Evolutionary conservation across 2,113 vertebrate genomes (phyloP).

Genomic region (Lamprologus callipterus): DNA sequence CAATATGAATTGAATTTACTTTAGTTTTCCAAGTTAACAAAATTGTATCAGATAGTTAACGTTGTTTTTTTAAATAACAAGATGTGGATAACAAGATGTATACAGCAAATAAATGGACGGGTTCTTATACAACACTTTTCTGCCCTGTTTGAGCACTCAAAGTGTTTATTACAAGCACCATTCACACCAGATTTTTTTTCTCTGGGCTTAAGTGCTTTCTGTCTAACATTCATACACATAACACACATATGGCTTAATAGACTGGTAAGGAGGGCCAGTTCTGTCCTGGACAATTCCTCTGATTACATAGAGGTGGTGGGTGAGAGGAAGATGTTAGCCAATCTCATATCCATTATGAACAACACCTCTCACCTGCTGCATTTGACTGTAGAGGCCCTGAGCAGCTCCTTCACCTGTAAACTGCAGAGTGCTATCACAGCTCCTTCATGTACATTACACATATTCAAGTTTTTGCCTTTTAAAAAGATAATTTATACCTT

Average conservation of each 20-base stretch:
- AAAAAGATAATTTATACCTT: neutral
- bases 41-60: neutral
- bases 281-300: neutral
- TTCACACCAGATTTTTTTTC: neutral
- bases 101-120: neutral
- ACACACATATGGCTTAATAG: neutral
- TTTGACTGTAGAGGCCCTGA: neutral
- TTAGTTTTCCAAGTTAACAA: neutral
- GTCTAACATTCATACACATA: neutral
- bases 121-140: neutral
- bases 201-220: neutral
- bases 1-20: neutral
- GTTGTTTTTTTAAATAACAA: neutral
- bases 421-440: neutral
- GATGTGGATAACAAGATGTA: neutral
- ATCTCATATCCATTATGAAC: neutral
- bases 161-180: neutral
- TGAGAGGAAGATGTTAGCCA: neutral
- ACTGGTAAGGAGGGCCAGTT: neutral
- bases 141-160: neutral
- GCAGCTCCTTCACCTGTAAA: neutral
- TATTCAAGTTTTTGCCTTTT: neutral
- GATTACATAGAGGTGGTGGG: neutral
- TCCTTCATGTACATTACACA: neutral
- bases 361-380: neutral